Evolutionary conservation across 2,113 vertebrate genomes (phyloP), one percentile per base, ranked within the genome.

Genomic region (Periophthalmodon schlosseri): DNA sequence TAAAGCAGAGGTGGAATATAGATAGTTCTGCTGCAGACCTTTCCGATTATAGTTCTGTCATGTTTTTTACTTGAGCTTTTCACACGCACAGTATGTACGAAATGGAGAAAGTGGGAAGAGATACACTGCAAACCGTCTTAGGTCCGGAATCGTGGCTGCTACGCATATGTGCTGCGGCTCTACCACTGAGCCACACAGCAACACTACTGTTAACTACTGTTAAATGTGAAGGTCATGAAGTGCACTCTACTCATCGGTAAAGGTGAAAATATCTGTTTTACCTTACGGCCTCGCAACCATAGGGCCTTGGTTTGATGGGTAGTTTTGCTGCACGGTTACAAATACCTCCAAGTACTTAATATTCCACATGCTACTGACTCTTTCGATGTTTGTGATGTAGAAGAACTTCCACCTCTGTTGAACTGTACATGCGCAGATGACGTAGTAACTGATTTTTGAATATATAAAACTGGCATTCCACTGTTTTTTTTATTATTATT

Each of bases 341-440:
- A 60, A 60, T 28, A 60, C 57, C 23, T 14, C 11, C 2, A 5
- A 24, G 23, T 60, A 60, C 57, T 24, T 60, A n/a, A 24, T 56
- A 9, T 1, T 0, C 52, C 52, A 56, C 52, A n/a, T 21, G n/a
- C 52, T 56, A 10, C n/a, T 10, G 52, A 56, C 52, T 20, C 0
- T 21, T 56, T n/a, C 7, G 3, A 18, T 54, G 15, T 18, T 50
- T 16, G 52, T n/a, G 2, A 54, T 20, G 5, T 5, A 15, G 3
- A 24, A 14, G 6, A 16, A 9, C 5, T 63, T 63, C 60, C 60
- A 63, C 60, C 60, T 63, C 60, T 63, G 60, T 36, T 34, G 60
- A 33, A 34, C 28, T 7, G 28, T 2, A 63, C 34, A 34, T 85
- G 90, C 85, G 83, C 85, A 86, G 72, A 93, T 94, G 93, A 94